Base-by-base conservation (phyloP, 2,797 vertebrate genomes). In the Astyanax mexicanus region DNA sequence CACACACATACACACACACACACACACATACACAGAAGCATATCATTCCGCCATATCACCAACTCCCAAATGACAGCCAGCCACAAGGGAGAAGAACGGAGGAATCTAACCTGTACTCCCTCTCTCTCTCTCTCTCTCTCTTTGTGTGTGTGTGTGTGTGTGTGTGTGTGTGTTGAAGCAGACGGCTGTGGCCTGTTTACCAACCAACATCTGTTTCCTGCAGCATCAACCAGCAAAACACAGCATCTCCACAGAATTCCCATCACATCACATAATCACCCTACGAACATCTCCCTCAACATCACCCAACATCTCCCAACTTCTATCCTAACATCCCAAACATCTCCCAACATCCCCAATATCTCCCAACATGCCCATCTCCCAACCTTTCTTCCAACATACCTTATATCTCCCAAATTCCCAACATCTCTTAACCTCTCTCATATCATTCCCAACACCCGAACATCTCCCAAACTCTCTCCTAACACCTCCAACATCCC, bases 161-260 rank as follows among this genome's bases (percentile, higher is more conserved):
- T n/a, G 74, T 37, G 57, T 42, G 35, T 84, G 85, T 64, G 68
- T 71, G 68, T 42, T 37, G 42, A 51, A n/a, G 78, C 40, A 54
- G 68, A 57, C 82, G 32, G 21, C 64, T 49, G 55, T 64, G 27
- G 68, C 72, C 57, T 67, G 72, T 86, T 84, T 81, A 81, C 80
- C 64, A 57, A 19, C 15, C 66, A 78, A 57, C 81, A 81, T 80
- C 76, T 72, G 87, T 76, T 80, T 74, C 64, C 79, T 17, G 0
- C 65, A 81, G 83, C 25, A 61, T 75, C 83, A 72, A 74, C 80
- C 77, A 79, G 85, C 64, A 79, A 72, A 84, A 78, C 29, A 21
- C 19, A 21, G 69, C 73, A 76, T 86, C 83, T 86, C 83, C 57
- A 52, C 68, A 79, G 79, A 79, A 77, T 68, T 69, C 51, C 72